A percentile compares a stretch with the other conserved stretches of the same genome.
Conservation (phyloP, 2,888 invertebrate genomes). For the Desoria tigrina region DNA sequence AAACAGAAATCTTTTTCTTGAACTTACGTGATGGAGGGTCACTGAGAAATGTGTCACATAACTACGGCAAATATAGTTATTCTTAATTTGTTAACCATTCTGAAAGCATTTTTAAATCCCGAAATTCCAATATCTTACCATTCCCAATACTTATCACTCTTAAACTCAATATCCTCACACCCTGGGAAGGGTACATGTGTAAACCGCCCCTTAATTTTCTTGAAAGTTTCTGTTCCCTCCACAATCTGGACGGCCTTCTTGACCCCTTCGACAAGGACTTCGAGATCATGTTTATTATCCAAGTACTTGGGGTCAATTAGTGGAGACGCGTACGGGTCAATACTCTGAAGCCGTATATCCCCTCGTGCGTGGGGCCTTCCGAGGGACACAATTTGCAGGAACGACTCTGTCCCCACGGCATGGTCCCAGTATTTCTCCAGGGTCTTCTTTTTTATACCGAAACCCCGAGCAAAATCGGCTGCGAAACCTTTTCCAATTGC, state of each 20-base stretch:
- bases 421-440: constrained; percentile 44
- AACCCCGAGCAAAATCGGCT: constrained; percentile 45
- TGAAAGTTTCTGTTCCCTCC: constrained; percentile 40
- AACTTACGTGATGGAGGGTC: constrained; percentile 45
- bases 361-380: constrained; percentile 43
- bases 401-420: constrained; percentile 42
- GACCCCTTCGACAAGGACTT: constrained; percentile 39
- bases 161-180: constrained; percentile 43
- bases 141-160: constrained; percentile 38
- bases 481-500: constrained; percentile 44
- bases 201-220: constrained; percentile 31
- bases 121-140: too few species aligned
- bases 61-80: constrained; percentile 18
- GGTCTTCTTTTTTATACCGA: constrained; percentile 36
- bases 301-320: constrained; percentile 42
- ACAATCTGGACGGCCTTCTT: constrained; percentile 38
- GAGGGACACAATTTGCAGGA: constrained; percentile 41
- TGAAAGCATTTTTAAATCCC: too few species aligned
- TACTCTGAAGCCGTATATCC: constrained; percentile 32
- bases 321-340: constrained; percentile 29
- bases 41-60: constrained; percentile 36
- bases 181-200: constrained; percentile 44
- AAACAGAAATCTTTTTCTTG: too few species aligned
- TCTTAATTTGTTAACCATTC: too few species aligned
- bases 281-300: constrained; percentile 39